These are phyloP conservation scores for Ciconia stormi DNA, from an alignment of 2,113 vertebrate genomes.

Conservation along the genomic window DNA sequence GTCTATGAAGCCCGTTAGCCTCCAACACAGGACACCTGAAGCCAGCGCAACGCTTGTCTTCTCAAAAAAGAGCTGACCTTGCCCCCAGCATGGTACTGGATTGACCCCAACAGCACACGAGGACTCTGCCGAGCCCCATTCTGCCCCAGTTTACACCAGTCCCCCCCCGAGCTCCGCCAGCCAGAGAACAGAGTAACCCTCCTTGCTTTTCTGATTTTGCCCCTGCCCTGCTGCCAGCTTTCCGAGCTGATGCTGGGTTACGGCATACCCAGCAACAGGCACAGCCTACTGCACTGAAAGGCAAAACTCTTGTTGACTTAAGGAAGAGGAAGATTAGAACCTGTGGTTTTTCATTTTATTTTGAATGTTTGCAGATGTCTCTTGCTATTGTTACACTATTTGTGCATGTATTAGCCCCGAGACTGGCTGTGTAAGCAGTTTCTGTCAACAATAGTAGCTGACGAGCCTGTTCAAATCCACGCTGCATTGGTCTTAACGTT, in stretches of 20 bases:
- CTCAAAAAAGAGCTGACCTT: neutral
- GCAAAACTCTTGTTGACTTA: neutral
- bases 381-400: neutral
- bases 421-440: conserved; percentile 7
- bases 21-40: neutral
- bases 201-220: neutral
- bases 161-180: neutral
- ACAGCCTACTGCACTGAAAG: neutral
- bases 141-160: neutral
- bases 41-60: accelerated
- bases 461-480: neutral
- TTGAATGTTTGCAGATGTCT: conserved; percentile 21
- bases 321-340: neutral
- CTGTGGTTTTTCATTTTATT: conserved; percentile 3
- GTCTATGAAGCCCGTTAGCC: neutral
- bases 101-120: accelerated
- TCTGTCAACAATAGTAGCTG: neutral
- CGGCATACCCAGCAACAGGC: accelerated
- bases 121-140: neutral
- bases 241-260: neutral
- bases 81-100: neutral
- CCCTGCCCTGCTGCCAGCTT: no score
- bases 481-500: neutral
- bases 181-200: neutral
- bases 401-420: conserved; percentile 12